Base-by-base conservation (phyloP, 2,888 invertebrate species). In the Napeogenes inachia region DNA sequence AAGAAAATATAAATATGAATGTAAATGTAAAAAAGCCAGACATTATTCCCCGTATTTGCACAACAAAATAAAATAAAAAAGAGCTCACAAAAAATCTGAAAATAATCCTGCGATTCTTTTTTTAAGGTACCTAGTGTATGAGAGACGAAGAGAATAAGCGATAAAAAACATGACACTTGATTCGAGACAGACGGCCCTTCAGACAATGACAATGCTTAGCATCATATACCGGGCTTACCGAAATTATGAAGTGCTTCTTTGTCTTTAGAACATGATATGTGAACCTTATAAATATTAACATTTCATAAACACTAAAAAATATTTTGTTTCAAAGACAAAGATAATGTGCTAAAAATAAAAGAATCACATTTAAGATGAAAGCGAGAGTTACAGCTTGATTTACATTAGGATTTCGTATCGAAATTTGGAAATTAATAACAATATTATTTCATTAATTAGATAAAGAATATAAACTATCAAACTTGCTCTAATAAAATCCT, bases 191-290 rank as follows among this genome's bases (percentile, higher is more conserved):
- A 83, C 84, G 78, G 75, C 77, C 73, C 87, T 86, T 75, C 79
- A 85, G 82, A 88, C 88, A 88, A 87, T 86, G 73, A 78, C 77
- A 78, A 74, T 76, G 80, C 84, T 85, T 82, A 83, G 82, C 83
- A 64, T 66, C 62, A 66, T 66, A 64, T 58, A n/a, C n/a, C n/a
- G n/a, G 38, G 30, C 57, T 54, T 38, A 55, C 57, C 60, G 60
- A 60, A 47, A 60, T 57, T 55, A n/a, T 59, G 12, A 60, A 60
- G 32, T 33, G 59, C 32, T 54, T 46, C 47, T 35, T 33, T 60
- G 33, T 47, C 50, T 50, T 50, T 30, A 50, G 50, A 5, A 8
- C 30, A 30, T 47, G 47, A 21, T 47, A 47, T 13, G 8, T 4
- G 6, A 3, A 13, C 4, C 6, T 30, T 10, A 50, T 30, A 30